Evolutionary conservation across 1,140 invertebrate species (phyloP).

Genomic region (Drosophila leontia): DNA sequence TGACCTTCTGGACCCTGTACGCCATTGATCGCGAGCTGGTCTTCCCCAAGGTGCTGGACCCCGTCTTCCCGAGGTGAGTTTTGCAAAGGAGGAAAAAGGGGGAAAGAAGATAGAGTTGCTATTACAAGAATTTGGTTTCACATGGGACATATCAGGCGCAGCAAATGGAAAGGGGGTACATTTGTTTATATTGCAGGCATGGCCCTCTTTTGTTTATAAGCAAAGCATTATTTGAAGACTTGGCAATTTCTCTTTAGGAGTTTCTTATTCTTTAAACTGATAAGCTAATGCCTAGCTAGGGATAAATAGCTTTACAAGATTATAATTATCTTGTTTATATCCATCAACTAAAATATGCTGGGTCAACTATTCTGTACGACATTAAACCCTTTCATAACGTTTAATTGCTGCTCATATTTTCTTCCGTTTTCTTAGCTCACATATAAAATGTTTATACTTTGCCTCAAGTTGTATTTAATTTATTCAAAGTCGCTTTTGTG

Average conservation of each 20-base stretch:
- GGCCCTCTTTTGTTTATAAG: neutral
- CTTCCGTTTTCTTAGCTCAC: neutral
- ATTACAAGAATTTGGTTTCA: neutral
- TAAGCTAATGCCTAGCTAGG: too few relatives aligned
- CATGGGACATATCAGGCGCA: neutral
- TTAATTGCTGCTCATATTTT: neutral
- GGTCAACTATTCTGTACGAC: neutral
- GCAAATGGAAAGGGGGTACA: neutral
- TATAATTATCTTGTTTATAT: neutral
- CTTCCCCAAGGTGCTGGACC: slow-evolving; percentile 92
- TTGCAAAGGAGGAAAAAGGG: too few relatives aligned
- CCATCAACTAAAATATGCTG: neutral
- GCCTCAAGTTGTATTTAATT: neutral
- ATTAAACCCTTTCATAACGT: neutral
- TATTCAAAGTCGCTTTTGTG: neutral
- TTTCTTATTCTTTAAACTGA: neutral
- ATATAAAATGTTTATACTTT: neutral
- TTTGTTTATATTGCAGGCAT: neutral
- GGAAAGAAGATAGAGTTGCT: neutral
- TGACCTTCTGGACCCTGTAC: slow-evolving; percentile 95
- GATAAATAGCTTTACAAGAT: too few relatives aligned
- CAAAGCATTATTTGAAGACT: neutral
- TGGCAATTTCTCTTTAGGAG: neutral
- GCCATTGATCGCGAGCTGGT: slow-evolving; percentile 92
- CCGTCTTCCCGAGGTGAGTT: slow-evolving; percentile 88